Evolutionary conservation across 2,113 vertebrate genomes (phyloP).

Genomic region (Centrocercus urophasianus): DNA sequence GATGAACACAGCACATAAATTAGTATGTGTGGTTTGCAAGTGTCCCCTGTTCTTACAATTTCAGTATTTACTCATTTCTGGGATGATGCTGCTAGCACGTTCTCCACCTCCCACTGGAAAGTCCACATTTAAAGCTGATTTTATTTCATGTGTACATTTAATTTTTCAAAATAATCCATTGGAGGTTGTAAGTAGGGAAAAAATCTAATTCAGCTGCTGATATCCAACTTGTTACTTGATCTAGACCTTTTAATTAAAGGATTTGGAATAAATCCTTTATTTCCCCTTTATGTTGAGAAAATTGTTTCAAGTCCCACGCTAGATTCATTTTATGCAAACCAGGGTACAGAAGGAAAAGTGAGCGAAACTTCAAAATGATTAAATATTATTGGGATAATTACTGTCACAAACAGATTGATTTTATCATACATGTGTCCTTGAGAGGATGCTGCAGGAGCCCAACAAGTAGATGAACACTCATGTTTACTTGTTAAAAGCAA

Average conservation of each 20-base stretch:
- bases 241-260: not conserved
- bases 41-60: not conserved
- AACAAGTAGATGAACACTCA: not conserved
- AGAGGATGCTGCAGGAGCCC: not conserved
- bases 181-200: not conserved
- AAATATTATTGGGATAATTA: not conserved
- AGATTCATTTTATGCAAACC: not conserved
- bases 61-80: not conserved
- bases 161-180: not conserved
- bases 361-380: not conserved
- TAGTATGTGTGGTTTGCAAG: not conserved
- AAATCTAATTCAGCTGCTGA: not conserved
- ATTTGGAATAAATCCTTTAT: not conserved
- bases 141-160: not conserved
- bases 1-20: not conserved
- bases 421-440: not conserved
- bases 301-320: not conserved
- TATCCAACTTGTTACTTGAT: not conserved
- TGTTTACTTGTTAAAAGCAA: not conserved
- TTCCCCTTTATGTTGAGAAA: not conserved
- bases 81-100: not conserved
- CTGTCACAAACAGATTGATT: not conserved
- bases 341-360: not conserved
- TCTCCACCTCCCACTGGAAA: not conserved
- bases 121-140: not conserved